Evolutionary conservation across 2,888 invertebrate genomes (phyloP).

Genomic region (Acanthoscelides obtectus): DNA sequence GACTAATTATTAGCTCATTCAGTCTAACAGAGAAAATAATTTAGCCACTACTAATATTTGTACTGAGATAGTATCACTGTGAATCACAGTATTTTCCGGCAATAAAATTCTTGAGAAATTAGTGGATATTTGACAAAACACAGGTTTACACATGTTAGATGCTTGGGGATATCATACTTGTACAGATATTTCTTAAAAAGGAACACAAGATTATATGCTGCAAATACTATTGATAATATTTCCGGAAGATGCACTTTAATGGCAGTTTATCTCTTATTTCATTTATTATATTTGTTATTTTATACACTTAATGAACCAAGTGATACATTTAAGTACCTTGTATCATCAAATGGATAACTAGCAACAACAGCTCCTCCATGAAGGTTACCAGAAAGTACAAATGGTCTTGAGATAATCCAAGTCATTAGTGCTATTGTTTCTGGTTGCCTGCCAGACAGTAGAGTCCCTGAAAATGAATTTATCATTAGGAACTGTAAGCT

Average conservation of each 20-base stretch:
- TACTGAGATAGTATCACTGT: background rate
- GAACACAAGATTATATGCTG: no score
- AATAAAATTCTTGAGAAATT: no score
- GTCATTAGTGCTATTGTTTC: slow-evolving; percentile 86
- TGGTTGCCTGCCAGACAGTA: slow-evolving; percentile 65
- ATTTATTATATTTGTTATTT: no score
- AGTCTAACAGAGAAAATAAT: background rate
- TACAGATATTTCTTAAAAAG: no score
- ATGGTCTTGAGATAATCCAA: slow-evolving; percentile 83
- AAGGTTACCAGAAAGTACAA: slow-evolving; percentile 89
- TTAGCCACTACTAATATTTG: background rate
- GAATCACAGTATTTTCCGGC: background rate
- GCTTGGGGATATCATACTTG: no score
- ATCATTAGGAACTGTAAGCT: background rate
- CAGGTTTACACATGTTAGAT: no score
- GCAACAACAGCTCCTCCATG: slow-evolving; percentile 98
- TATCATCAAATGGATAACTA: slow-evolving; percentile 94
- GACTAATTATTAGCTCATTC: background rate
- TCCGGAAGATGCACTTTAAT: no score
- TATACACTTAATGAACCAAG: background rate
- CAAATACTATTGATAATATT: no score
- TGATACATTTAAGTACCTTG: slow-evolving; percentile 52
- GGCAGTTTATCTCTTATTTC: no score
- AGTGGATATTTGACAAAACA: no score
- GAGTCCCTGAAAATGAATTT: slow-evolving; percentile 38